A percentile compares a stretch with the other conserved stretches of the same genome.
Evolutionary conservation across 1,140 invertebrate genomes (phyloP).

Genomic region (Lineus longissimus): DNA sequence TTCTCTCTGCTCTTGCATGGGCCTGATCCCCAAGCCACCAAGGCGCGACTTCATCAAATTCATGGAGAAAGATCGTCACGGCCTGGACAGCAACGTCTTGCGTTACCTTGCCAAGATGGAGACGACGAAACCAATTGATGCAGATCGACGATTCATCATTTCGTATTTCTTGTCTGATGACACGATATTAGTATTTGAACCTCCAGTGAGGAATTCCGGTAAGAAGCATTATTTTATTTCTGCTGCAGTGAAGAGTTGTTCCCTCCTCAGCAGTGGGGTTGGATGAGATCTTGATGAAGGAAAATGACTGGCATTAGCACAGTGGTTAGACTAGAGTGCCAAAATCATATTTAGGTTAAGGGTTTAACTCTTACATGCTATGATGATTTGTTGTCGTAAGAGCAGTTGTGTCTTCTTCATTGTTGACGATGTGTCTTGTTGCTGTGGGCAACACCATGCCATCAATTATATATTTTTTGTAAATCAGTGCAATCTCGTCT

Average conservation of each 20-base stretch:
- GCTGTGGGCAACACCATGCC: too few relatives aligned
- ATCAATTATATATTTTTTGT: too few relatives aligned
- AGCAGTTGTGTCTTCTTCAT: too few relatives aligned
- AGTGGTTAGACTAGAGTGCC: too few relatives aligned
- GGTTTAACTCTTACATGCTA: too few relatives aligned
- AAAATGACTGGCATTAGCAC: too few relatives aligned
- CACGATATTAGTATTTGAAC: conserved; percentile 76
- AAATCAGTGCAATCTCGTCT: too few relatives aligned
- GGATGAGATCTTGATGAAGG: too few relatives aligned
- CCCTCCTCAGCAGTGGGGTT: too few relatives aligned
- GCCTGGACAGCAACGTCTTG: conserved; percentile 72
- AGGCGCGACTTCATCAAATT: conserved; percentile 53
- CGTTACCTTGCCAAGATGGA: conserved; percentile 74
- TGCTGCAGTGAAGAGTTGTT: neutral
- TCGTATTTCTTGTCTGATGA: conserved; percentile 79
- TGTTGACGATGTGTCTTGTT: too few relatives aligned
- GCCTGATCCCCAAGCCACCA: conserved; percentile 51
- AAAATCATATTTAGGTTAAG: neutral
- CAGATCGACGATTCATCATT: conserved; percentile 72
- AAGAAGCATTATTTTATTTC: conserved; percentile 5
- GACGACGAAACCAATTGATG: conserved; percentile 66
- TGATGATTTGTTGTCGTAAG: too few relatives aligned
- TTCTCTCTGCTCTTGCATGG: conserved; percentile 50
- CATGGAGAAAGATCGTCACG: conserved; percentile 58
- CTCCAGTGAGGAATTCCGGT: conserved; percentile 71